Percentiles rank a stretch among this genome's conserved stretches.
These are phyloP conservation scores for Creontiades dilutus DNA, from an alignment of 2,888 invertebrate species.

Conservation along the genomic window DNA sequence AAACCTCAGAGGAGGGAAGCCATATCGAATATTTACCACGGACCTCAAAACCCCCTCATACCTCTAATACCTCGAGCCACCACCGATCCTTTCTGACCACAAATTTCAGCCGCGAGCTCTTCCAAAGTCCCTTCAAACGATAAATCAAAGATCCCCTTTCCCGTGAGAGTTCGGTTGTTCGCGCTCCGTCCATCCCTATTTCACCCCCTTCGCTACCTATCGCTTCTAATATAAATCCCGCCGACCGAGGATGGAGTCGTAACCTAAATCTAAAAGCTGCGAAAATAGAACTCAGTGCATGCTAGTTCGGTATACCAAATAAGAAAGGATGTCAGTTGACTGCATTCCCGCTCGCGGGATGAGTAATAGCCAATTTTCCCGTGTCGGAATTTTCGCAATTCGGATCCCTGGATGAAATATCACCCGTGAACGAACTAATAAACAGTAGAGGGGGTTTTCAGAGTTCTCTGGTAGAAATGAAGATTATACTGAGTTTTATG, in stretches of 20 bases:
- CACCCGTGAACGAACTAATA: too few species aligned
- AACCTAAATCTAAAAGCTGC: background rate
- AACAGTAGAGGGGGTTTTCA: too few species aligned
- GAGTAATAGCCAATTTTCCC: too few species aligned
- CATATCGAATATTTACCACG: conserved; percentile 45
- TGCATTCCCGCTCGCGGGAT: too few species aligned
- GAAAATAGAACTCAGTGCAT: background rate
- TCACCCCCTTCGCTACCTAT: background rate
- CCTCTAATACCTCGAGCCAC: background rate
- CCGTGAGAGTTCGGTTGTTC: background rate
- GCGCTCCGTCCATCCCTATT: background rate
- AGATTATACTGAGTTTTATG: too few species aligned
- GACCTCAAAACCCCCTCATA: background rate
- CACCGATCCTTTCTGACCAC: conserved; percentile 20
- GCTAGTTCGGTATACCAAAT: background rate
- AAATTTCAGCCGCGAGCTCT: background rate
- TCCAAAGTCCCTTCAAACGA: background rate
- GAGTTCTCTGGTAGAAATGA: too few species aligned
- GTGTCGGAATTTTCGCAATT: too few species aligned
- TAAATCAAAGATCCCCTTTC: conserved; percentile 28
- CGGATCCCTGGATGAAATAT: too few species aligned
- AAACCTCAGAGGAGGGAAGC: conserved; percentile 6
- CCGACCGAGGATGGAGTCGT: background rate
- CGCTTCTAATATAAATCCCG: background rate
- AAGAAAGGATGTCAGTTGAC: too few species aligned